Evolutionary conservation across 2,113 vertebrate genomes (phyloP), one percentile per base, ranked within the genome.

Genomic region (Zeus faber): DNA sequence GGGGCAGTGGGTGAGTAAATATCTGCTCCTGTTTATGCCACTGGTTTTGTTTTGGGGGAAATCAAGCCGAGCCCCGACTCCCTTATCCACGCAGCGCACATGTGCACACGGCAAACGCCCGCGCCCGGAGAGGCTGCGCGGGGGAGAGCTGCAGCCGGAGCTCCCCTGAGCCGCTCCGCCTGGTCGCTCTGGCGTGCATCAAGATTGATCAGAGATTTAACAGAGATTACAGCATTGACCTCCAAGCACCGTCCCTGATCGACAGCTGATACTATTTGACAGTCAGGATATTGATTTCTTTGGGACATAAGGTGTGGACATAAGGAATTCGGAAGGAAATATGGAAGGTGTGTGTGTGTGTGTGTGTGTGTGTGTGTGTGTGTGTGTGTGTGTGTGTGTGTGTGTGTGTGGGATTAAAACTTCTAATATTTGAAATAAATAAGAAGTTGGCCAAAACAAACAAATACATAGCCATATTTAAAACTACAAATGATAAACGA

Each of bases 141-240:
- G 88, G 88, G 90, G 87, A 87, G 77, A 88, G 17, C 33, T 37
- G 84, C 89, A 85, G 85, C 83, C 87, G 84, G 89, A 85, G 93
- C 88, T 92, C 92, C 74, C 72, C 82, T 74, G 91, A 92, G 93
- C 89, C 90, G 87, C 80, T 72, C 83, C 81, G 91, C 87, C 93
- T 97, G 97, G 95, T 97, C 91, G 92, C 90, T 70, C 78, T 92
- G 93, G 93, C 93, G 94, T 92, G 92, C 92, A 98, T 98, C 92
- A 93, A 98, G 95, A 98, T 95, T 93, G 94, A 97, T 97, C 92
- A 11, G 85, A 93, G 92, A 97, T 97, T 95, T 95, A 96, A 91
- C 90, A 88, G 87, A 65, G 54, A 56, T 66, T 62, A 61, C 53
- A 84, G 83, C 86, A 82, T 74, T 83, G 86, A 84, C 84, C 88